Conservation (phyloP, 2,113 vertebrate species). For the Emydura subglobosa region DNA sequence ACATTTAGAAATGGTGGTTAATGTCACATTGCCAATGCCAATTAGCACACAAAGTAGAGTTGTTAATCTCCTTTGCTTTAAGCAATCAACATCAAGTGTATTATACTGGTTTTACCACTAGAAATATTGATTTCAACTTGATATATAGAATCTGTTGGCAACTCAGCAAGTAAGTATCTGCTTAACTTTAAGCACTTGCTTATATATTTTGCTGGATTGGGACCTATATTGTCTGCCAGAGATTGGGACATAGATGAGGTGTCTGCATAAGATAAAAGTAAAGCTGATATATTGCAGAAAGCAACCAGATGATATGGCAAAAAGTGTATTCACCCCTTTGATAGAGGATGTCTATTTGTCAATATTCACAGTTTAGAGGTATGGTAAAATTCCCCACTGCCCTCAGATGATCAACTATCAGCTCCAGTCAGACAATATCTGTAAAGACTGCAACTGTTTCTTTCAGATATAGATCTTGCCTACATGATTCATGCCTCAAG, state of each 20-base stretch:
- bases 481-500: neutral
- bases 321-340: neutral
- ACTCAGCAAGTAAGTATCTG: neutral
- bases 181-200: neutral
- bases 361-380: neutral
- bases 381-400: neutral
- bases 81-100: neutral
- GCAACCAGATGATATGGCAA: neutral
- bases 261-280: neutral
- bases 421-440: neutral
- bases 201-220: neutral
- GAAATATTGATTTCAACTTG: neutral
- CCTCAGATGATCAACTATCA: neutral
- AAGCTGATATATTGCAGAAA: neutral
- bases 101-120: neutral
- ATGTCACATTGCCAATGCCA: neutral
- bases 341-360: neutral
- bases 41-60: neutral
- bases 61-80: conserved; percentile 1
- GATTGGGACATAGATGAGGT: neutral
- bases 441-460: neutral
- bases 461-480: neutral
- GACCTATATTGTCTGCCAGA: neutral
- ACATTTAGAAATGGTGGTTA: neutral
- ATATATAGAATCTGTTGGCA: neutral